These are phyloP conservation scores for Menidia beryllina DNA, from an alignment of 2,113 vertebrate genomes.

Conservation along the genomic window DNA sequence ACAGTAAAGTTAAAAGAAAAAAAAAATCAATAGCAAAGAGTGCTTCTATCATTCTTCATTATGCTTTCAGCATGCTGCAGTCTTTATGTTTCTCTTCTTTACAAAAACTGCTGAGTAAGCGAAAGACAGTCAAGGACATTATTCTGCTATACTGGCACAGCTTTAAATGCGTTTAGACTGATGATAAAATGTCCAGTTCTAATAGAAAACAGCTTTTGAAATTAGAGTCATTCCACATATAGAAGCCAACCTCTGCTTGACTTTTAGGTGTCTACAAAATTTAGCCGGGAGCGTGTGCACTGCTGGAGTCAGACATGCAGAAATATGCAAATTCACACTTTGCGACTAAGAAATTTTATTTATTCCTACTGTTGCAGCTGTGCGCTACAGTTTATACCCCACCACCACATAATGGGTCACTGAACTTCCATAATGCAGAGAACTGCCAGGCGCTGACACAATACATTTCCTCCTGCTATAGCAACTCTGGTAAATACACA, in stretches of 20 bases:
- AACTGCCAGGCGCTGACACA: conserved; percentile 71
- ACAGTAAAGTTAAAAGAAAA: background rate
- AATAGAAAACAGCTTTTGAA: background rate
- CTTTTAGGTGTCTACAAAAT: conserved; percentile 7
- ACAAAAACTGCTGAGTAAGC: background rate
- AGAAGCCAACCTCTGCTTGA: background rate
- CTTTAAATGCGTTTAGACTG: background rate
- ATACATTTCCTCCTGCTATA: conserved; percentile 63
- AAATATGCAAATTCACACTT: conserved; percentile 42
- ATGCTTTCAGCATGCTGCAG: background rate
- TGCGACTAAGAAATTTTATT: conserved; percentile 34
- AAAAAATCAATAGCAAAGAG: background rate
- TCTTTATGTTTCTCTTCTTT: background rate
- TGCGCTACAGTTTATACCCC: conserved; percentile 32
- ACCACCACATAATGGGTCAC: conserved; percentile 65
- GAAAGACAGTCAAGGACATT: background rate
- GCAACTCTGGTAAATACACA: conserved; percentile 73
- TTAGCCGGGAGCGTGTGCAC: conserved; percentile 1
- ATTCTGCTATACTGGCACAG: background rate
- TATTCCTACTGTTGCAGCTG: conserved; percentile 32
- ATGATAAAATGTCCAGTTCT: no score
- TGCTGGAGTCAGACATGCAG: conserved; percentile 23
- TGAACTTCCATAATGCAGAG: conserved; percentile 67
- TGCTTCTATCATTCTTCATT: background rate
- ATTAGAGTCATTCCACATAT: background rate